Percentiles rank a stretch among this genome's conserved stretches.
Conservation (phyloP, 2,888 invertebrate species). For the Aleiodes alternator region DNA sequence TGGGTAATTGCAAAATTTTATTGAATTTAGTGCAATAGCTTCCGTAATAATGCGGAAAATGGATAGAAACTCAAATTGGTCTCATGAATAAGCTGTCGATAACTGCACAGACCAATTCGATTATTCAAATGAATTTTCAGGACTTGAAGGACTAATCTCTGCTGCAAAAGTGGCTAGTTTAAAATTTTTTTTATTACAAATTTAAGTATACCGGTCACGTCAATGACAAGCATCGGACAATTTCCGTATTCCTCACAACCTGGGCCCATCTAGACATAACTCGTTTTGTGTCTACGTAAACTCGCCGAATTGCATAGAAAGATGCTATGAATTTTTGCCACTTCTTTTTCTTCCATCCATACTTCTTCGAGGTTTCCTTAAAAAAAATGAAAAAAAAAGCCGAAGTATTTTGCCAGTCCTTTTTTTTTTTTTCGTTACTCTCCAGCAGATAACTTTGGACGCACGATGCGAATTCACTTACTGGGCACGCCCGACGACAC, state of each 20-base stretch:
- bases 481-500: constrained; percentile 66
- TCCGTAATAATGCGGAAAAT: too few species aligned
- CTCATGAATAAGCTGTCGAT: too few species aligned
- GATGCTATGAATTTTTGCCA: too few species aligned
- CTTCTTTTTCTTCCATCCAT: too few species aligned
- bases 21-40: too few species aligned
- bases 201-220: constrained; percentile 22
- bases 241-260: constrained; percentile 40
- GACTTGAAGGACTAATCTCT: constrained; percentile 6
- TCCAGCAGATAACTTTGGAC: background rate
- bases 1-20: too few species aligned
- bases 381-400: background rate
- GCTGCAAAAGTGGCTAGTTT: background rate
- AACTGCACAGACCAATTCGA: too few species aligned
- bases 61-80: too few species aligned
- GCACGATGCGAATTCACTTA: constrained; percentile 59
- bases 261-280: background rate
- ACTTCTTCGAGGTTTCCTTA: too few species aligned
- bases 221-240: constrained; percentile 27
- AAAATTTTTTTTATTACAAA: background rate
- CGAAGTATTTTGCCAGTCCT: constrained; percentile 14
- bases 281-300: constrained; percentile 50
- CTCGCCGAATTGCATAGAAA: constrained; percentile 29
- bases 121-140: too few species aligned
- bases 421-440: constrained; percentile 19